Evolutionary conservation across 2,113 vertebrate genomes (phyloP).

Genomic region (Smithornis capensis): DNA sequence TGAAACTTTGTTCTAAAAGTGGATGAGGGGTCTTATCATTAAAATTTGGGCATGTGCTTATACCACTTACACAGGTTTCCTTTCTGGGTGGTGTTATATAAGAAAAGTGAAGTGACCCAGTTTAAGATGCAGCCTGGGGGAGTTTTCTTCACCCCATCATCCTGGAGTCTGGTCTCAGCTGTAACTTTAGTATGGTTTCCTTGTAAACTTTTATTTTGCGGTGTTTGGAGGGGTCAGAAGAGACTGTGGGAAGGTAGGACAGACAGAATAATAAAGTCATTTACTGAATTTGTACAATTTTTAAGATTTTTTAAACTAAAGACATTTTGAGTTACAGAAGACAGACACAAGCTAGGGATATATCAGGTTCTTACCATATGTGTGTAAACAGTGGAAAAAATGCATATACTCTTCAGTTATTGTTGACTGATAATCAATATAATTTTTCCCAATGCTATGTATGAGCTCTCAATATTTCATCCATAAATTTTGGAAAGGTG

Average conservation of each 20-base stretch:
- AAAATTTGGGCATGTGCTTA: not conserved
- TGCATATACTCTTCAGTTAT: not conserved
- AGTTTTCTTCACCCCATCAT: not conserved
- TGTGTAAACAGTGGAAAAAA: not conserved
- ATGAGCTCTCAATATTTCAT: not conserved
- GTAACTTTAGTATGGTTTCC: not conserved
- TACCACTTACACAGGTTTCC: not conserved
- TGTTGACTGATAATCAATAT: not conserved
- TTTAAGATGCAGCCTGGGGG: not conserved
- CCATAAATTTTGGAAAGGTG: not conserved
- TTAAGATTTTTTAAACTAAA: not conserved
- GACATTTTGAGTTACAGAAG: not conserved
- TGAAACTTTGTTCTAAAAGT: not conserved
- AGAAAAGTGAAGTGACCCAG: not conserved
- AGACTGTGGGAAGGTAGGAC: not conserved
- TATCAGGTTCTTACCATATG: not conserved
- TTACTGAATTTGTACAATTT: not conserved
- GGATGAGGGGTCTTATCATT: not conserved
- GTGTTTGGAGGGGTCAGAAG: not conserved
- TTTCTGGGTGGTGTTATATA: not conserved
- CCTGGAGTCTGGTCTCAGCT: not conserved
- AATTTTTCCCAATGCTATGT: not conserved
- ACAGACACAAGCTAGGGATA: not conserved
- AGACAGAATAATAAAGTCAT: not conserved
- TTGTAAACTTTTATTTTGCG: not conserved